Evolutionary conservation across 2,113 vertebrate species (phyloP), one percentile per base, ranked within the genome.

Genomic region (Scytalopus superciliaris): DNA sequence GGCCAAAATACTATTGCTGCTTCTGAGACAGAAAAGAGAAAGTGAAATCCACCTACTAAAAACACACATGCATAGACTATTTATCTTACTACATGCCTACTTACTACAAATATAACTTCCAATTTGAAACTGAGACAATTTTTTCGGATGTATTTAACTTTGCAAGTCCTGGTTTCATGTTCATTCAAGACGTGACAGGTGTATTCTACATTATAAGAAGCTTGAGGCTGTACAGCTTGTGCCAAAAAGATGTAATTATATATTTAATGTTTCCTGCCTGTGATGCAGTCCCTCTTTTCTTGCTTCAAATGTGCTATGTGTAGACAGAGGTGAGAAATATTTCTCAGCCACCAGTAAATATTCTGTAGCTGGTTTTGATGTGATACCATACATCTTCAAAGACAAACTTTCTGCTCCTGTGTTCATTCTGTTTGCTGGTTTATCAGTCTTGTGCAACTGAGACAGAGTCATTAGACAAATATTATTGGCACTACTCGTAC

Each of bases 251-350:
- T 68, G 75, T 89, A 97, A 97, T 96, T 97, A 92, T 82, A 75
- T 93, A 97, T 97, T 96, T 96, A 97, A 96, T 84, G 82, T 97
- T 98, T 98, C 95, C 95, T 97, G 84, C 37, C 90, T 97, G 69
- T 97, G 90, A 97, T 96, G 37, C 77, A 89, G 66, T 90, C 63
- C 39, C 19, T 90, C 66, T 95, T 97, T 95, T 94, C 96, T 97
- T 94, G 75, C 81, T 96, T 96, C 84, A 94, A 87, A 97, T 96
- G 81, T 95, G 60, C 90, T 97, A 92, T 25, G 6, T 97, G 98
- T 96, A 93, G 82, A 88, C 87, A 96, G 83, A 97, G 83, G 95
- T 97, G 97, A 94, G 93, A 98, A 98, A 96, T 78, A 83, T 97
- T 98, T 97, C 96, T 96, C 84, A 96, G 91, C 93, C 91, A 77